Evolutionary conservation across 1,140 invertebrate genomes (phyloP), one percentile per base, ranked within the genome.

Genomic region (Tetragnatha versicolor): DNA sequence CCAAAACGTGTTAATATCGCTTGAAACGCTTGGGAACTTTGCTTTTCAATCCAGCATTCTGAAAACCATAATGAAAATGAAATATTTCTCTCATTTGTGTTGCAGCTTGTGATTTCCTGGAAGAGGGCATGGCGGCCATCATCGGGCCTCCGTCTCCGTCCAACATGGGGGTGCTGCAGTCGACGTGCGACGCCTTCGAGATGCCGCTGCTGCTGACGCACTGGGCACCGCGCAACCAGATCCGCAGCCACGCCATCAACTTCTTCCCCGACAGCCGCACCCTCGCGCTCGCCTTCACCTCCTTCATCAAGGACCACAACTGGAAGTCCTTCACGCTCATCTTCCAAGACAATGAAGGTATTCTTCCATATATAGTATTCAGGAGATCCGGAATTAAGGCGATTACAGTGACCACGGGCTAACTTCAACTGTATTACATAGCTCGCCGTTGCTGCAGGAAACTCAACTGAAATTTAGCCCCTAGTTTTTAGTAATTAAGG

Each of bases 301-400:
- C 96, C 88, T 87, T 97, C 70, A 92, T 97, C 33, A 90, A 92
- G 84, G 90, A 92, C 53, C 95, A 92, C 91, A 91, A 92, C 29
- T 98, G 96, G 96, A 94, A 93, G 85, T 92, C 91, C 27, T 97
- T 97, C 84, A 95, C 95, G 14, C 95, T 98, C 81, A 92, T 98
- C 69, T 98, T 97, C 85, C 95, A 98, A 86, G 94, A 93, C 87
- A 96, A 96, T 85, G 94, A 97, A 84, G 94, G 95, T 49, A 81
- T 83, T 3, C 6, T 2, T 51, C 9, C 1, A 20, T 3, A n/a
- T n/a, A n/a, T n/a, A n/a, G n/a, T n/a, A n/a, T n/a, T n/a, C n/a
- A n/a, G n/a, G n/a, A n/a, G n/a, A n/a, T n/a, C n/a, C n/a, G n/a
- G n/a, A n/a, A n/a, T n/a, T n/a, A n/a, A n/a, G n/a, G n/a, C n/a